Evolutionary conservation across 1,140 invertebrate species (phyloP).

Genomic region (Bombus polaris): DNA sequence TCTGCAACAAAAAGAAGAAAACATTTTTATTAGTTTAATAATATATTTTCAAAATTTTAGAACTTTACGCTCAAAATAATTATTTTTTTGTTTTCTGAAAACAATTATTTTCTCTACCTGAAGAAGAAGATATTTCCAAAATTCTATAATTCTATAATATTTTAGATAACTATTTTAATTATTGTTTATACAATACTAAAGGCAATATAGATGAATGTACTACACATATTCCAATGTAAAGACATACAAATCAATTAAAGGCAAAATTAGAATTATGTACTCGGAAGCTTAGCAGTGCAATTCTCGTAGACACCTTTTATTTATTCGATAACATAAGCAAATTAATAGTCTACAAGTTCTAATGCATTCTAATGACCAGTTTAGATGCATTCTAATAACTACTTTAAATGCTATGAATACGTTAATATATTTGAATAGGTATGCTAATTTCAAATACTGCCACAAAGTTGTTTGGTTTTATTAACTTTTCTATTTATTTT

Average conservation of each 20-base stretch:
- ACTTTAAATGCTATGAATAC: not conserved
- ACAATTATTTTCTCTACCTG: no score
- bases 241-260: no score
- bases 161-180: no score
- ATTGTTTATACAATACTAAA: no score
- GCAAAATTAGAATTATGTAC: no score
- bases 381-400: not conserved
- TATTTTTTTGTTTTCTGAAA: no score
- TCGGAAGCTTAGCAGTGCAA: not conserved
- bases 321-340: not conserved
- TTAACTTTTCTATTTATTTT: not conserved
- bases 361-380: not conserved
- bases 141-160: no score
- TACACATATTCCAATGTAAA: no score
- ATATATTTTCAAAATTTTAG: not conserved
- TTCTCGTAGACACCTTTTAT: not conserved
- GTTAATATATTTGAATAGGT: not conserved
- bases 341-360: not conserved
- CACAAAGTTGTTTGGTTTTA: not conserved
- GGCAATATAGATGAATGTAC: no score
- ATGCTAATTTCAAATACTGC: not conserved
- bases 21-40: conserved; percentile 5
- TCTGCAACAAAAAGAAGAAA: conserved; percentile 74
- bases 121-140: no score
- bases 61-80: not conserved